These are phyloP conservation scores for Tychaedon coryphoeus DNA, from an alignment of 2,113 vertebrate genomes.

Conservation along the genomic window DNA sequence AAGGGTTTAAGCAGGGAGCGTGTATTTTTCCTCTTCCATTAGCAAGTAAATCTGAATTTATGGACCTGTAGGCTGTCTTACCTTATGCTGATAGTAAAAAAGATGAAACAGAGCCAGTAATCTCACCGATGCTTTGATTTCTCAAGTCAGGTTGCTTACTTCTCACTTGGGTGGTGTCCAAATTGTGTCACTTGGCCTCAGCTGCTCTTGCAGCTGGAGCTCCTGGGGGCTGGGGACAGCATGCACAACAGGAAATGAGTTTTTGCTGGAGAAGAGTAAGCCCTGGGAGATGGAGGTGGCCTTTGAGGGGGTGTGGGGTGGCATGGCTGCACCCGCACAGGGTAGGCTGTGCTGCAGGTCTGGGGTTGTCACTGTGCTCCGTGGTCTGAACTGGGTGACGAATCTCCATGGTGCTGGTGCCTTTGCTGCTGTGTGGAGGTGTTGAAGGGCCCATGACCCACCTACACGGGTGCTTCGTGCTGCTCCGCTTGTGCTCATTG, in stretches of 20 bases:
- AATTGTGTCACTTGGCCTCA: not conserved
- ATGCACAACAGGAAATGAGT: accelerated
- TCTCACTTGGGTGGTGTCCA: not conserved
- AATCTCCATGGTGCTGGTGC: accelerated
- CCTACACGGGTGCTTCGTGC: accelerated
- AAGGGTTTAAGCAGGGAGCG: not conserved
- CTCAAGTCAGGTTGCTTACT: not conserved
- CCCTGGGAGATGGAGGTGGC: not conserved
- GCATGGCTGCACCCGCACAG: accelerated
- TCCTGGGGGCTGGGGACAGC: accelerated
- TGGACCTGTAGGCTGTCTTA: not conserved
- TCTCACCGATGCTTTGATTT: not conserved
- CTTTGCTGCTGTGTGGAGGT: accelerated
- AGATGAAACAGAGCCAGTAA: not conserved
- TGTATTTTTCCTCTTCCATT: not conserved
- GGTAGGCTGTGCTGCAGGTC: not conserved
- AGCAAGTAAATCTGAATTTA: not conserved
- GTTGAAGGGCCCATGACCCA: not conserved
- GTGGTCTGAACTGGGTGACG: not conserved
- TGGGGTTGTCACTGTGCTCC: accelerated
- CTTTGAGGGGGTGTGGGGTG: not conserved
- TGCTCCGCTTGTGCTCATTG: not conserved
- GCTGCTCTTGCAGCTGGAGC: not conserved
- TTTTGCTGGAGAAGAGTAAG: not conserved
- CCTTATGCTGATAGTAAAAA: not conserved